phyloP scores from a whole-genome alignment of 1,140 invertebrate genomes.

The Venturia canescens region DNA sequence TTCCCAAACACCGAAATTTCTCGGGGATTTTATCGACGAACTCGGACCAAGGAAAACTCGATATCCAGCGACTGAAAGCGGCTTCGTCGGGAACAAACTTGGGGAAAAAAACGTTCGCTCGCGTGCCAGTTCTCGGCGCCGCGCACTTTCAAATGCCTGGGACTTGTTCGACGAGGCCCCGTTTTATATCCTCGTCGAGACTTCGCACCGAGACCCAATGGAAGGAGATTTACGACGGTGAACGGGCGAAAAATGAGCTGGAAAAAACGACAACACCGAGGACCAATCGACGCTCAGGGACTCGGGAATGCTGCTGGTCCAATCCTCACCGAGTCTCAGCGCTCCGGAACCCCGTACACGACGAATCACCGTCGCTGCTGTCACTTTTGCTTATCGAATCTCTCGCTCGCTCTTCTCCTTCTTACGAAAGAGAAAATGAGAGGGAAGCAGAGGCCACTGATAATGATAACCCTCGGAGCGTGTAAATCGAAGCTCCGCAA shows the following conservation, averaged over 20 bases:
- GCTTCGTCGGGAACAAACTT: too few relatives aligned
- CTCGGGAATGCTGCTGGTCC: neutral
- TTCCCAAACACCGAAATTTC: too few relatives aligned
- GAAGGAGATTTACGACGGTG: too few relatives aligned
- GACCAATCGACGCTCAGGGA: neutral
- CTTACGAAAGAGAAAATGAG: neutral
- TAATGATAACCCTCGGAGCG: conserved; percentile 54
- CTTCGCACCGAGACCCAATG: neutral
- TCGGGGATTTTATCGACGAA: too few relatives aligned
- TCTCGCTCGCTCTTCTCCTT: neutral
- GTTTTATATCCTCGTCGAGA: too few relatives aligned
- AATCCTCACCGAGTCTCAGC: neutral
- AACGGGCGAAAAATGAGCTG: neutral
- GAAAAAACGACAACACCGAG: neutral
- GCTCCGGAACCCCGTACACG: neutral
- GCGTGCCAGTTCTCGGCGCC: too few relatives aligned
- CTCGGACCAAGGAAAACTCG: too few relatives aligned
- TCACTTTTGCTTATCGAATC: too few relatives aligned
- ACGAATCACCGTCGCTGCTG: too few relatives aligned
- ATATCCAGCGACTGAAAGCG: too few relatives aligned
- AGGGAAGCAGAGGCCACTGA: conserved; percentile 36
- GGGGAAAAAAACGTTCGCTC: too few relatives aligned
- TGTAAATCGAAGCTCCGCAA: conserved; percentile 45
- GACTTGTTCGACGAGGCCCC: too few relatives aligned
- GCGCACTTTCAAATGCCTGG: conserved; percentile 1